Conservation (phyloP, 2,888 invertebrate genomes). For the Ennomos quercinarius region DNA sequence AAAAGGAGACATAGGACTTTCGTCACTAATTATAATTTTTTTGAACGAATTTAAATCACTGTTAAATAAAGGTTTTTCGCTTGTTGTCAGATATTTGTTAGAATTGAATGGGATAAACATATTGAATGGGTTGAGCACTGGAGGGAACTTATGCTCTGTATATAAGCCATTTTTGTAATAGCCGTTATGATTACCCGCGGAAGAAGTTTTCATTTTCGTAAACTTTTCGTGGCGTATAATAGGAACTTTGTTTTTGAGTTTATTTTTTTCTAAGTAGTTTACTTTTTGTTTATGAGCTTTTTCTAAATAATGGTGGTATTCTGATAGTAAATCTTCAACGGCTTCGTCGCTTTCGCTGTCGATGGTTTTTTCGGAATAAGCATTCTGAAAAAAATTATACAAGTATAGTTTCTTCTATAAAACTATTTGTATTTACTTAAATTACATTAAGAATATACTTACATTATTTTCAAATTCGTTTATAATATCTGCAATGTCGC, state of each 20-base stretch:
- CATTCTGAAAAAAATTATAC: conserved; percentile 54
- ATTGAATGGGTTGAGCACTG: conserved; percentile 56
- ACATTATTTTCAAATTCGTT: conserved; percentile 19
- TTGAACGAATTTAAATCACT: conserved; percentile 43
- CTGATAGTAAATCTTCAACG: conserved; percentile 68
- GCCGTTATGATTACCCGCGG: conserved; percentile 47
- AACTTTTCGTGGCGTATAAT: conserved; percentile 62
- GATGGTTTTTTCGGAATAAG: conserved; percentile 54
- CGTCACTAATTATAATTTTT: conserved; percentile 46
- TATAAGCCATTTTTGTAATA: conserved; percentile 51
- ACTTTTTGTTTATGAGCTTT: conserved; percentile 72
- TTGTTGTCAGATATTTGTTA: conserved; percentile 50
- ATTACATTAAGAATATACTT: conserved; percentile 7
- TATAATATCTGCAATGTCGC: conserved; percentile 66
- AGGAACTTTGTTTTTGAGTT: conserved; percentile 74
- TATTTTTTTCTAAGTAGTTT: conserved; percentile 63
- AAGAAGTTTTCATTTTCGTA: conserved; percentile 49
- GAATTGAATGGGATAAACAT: conserved; percentile 59
- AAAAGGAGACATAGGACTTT: conserved; percentile 45
- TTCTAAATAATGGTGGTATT: conserved; percentile 75
- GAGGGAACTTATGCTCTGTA: conserved; percentile 48
- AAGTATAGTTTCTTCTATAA: not conserved
- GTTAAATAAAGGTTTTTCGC: conserved; percentile 39
- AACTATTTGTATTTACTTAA: too few species aligned
- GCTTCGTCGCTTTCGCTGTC: conserved; percentile 73